These are phyloP conservation scores for Melanaphis sacchari DNA, from an alignment of 1,140 invertebrate species.

Conservation along the genomic window DNA sequence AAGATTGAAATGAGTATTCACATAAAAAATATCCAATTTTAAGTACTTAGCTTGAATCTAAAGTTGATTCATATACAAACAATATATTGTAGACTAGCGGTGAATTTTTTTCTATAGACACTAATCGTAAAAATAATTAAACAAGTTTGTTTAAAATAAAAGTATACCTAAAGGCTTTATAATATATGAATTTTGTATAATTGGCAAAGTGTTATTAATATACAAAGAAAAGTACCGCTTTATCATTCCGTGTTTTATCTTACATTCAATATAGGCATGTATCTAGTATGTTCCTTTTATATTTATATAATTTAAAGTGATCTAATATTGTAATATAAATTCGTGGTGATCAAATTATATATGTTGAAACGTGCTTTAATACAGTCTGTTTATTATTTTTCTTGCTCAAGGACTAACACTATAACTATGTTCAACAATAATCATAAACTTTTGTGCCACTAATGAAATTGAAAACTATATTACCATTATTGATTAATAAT, in stretches of 20 bases:
- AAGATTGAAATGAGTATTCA: background rate
- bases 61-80: too few relatives aligned
- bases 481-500: slow-evolving; percentile 4
- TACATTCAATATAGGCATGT: background rate
- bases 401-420: background rate
- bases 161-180: background rate
- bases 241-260: background rate
- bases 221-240: background rate
- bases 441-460: background rate
- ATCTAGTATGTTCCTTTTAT: background rate
- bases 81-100: too few relatives aligned
- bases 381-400: background rate
- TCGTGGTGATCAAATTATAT: background rate
- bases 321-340: background rate
- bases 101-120: too few relatives aligned
- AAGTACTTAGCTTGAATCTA: background rate
- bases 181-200: background rate
- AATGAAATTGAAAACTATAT: background rate
- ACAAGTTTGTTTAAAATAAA: background rate
- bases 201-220: background rate
- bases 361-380: background rate
- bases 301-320: background rate
- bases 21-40: background rate
- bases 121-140: too few relatives aligned
- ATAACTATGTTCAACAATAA: background rate